Evolutionary conservation across 1,140 invertebrate genomes (phyloP), one percentile per base, ranked within the genome.

Genomic region (Drosophila orosa): DNA sequence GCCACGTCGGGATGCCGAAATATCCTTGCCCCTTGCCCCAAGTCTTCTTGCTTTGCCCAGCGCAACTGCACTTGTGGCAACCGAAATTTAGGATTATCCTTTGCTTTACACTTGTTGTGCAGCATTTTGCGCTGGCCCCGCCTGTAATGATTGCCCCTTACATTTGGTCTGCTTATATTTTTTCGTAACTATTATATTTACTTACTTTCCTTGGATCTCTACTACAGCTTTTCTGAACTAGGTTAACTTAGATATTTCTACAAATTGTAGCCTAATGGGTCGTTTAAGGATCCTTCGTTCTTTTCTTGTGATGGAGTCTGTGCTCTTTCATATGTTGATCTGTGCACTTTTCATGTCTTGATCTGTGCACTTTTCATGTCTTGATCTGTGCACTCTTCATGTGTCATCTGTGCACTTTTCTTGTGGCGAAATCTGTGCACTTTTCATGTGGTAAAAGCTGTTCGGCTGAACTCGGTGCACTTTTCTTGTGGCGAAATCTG

Each of bases 71-170:
- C 33, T 52, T 44, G 39, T 56, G 48, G 63, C 9, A 52, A 42
- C 31, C 17, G n/a, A 42, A 52, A 56, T 42, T 52, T 71, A 47
- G 67, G 35, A 69, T 71, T 71, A 42, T 42, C 65, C 67, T 47
- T 57, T 12, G 39, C 55, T 59, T 65, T 33, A 40, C 54, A 44
- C 61, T 59, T 59, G 60, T 59, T 35, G 50, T 35, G 19, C 15
- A 33, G 29, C 39, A 17, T 22, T 69, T 45, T 68, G 45, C 65
- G 35, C 29, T n/a, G 33, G 42, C 42, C 17, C 31, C 17, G 42
- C 19, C 44, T 22, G 47, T 17, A 63, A 69, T 55, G n/a, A 29
- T 42, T 44, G 35, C 9, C 19, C n/a, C 37, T 37, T 31, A 27
- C 12, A 27, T 9, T 57, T 42, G 0, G 7, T 3, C 3, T 6